Evolutionary conservation across 2,888 invertebrate species (phyloP).

Genomic region (Cremastinae sp.): DNA sequence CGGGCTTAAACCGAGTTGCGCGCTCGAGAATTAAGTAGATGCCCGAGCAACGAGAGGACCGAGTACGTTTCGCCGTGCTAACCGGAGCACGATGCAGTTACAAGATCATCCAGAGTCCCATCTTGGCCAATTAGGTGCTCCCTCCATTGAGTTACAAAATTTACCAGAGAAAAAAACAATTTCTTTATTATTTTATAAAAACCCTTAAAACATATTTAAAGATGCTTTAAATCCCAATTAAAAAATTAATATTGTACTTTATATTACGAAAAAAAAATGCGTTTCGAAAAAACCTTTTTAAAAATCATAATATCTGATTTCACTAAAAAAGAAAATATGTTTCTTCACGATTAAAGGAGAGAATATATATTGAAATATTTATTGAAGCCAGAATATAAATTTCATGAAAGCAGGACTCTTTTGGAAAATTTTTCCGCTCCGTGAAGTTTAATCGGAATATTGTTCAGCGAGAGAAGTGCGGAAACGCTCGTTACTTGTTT

Average conservation of each 20-base stretch:
- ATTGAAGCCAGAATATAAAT: not conserved
- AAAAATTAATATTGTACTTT: too few relatives aligned
- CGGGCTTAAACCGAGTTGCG: slow-evolving; percentile 48
- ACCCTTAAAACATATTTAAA: too few relatives aligned
- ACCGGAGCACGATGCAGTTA: slow-evolving; percentile 28
- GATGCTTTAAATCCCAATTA: too few relatives aligned
- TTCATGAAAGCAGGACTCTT: not conserved
- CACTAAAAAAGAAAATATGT: too few relatives aligned
- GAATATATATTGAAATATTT: too few relatives aligned
- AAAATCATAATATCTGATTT: too few relatives aligned
- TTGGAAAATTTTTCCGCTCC: not conserved
- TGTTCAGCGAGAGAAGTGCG: not conserved
- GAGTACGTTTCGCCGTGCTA: slow-evolving; percentile 22
- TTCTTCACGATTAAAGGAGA: too few relatives aligned
- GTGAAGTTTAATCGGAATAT: not conserved
- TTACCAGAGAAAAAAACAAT: too few relatives aligned
- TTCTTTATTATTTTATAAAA: too few relatives aligned
- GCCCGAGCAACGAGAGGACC: slow-evolving; percentile 10
- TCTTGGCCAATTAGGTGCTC: slow-evolving; percentile 65
- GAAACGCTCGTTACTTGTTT: slow-evolving; percentile 48
- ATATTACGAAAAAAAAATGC: too few relatives aligned
- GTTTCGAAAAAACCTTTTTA: too few relatives aligned
- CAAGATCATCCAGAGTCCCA: not conserved
- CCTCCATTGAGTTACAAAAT: slow-evolving; percentile 5
- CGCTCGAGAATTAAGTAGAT: slow-evolving; percentile 24